phyloP scores from a whole-genome alignment of 2,797 vertebrate genomes.

The Phylloscopus collybita region DNA sequence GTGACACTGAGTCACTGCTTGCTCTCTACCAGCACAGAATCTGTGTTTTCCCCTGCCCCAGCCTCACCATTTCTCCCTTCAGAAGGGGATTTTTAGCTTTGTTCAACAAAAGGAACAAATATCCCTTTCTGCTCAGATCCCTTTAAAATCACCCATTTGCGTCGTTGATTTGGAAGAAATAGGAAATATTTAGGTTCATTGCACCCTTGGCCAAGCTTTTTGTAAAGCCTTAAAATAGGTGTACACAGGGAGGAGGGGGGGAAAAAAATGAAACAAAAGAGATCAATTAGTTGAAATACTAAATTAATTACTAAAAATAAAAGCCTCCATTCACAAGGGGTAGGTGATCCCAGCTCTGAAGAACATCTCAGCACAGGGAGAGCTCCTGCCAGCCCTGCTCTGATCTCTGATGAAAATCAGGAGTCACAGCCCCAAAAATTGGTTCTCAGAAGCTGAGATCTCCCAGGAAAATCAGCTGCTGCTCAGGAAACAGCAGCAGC shows the following conservation, averaged over 20 bases:
- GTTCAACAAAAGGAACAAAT: not conserved
- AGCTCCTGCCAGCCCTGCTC: not conserved
- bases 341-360: not conserved
- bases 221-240: not conserved
- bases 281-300: not conserved
- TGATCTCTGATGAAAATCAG: not conserved
- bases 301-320: slow-evolving; percentile 13
- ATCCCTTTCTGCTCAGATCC: not conserved
- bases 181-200: not conserved
- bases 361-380: not conserved
- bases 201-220: not conserved
- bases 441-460: not conserved
- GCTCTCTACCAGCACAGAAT: not conserved
- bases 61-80: not conserved
- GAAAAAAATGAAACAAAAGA: not conserved
- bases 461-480: not conserved
- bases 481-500: not conserved
- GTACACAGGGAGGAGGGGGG: not conserved
- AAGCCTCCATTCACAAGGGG: not conserved
- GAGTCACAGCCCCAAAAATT: not conserved
- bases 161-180: accelerated
- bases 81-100: not conserved
- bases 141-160: not conserved
- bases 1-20: not conserved
- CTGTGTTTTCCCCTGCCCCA: not conserved